Evolutionary conservation across 2,113 vertebrate species (phyloP).

Genomic region (Calidris pygmaea): DNA sequence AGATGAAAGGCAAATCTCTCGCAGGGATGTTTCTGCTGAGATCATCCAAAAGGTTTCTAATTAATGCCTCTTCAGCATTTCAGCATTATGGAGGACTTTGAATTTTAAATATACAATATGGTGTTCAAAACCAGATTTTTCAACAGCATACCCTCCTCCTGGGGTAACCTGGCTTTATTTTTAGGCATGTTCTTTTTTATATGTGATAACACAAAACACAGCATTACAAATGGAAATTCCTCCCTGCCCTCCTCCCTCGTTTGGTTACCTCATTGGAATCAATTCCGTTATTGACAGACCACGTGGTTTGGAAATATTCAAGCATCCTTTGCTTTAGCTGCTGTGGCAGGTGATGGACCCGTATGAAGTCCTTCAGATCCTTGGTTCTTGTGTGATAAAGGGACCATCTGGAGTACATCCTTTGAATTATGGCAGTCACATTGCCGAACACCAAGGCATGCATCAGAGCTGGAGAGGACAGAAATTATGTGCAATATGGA

Average conservation of each 20-base stretch:
- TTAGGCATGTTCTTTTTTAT: neutral
- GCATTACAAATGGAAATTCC: neutral
- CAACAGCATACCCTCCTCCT: neutral
- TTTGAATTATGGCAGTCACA: constrained; percentile 97
- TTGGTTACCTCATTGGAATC: constrained; percentile 92
- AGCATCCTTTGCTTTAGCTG: constrained; percentile 97
- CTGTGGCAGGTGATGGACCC: constrained; percentile 95
- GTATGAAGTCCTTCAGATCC: constrained; percentile 97
- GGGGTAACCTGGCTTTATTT: neutral
- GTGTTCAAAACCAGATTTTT: neutral
- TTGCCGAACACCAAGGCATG: constrained; percentile 98
- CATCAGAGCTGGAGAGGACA: constrained; percentile 86
- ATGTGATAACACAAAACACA: neutral
- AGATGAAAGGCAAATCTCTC: neutral
- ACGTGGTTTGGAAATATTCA: constrained; percentile 98
- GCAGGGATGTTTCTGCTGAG: neutral
- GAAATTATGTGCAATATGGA: neutral
- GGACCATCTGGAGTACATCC: constrained; percentile 98
- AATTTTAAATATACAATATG: neutral
- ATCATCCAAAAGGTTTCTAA: neutral
- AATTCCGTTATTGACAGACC: constrained; percentile 99
- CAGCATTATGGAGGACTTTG: neutral
- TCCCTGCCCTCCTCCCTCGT: neutral
- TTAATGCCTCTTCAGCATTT: neutral
- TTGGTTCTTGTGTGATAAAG: constrained; percentile 98